Evolutionary conservation across 2,888 invertebrate species (phyloP), one percentile per base, ranked within the genome.

Genomic region (Xanthorhoe designata): DNA sequence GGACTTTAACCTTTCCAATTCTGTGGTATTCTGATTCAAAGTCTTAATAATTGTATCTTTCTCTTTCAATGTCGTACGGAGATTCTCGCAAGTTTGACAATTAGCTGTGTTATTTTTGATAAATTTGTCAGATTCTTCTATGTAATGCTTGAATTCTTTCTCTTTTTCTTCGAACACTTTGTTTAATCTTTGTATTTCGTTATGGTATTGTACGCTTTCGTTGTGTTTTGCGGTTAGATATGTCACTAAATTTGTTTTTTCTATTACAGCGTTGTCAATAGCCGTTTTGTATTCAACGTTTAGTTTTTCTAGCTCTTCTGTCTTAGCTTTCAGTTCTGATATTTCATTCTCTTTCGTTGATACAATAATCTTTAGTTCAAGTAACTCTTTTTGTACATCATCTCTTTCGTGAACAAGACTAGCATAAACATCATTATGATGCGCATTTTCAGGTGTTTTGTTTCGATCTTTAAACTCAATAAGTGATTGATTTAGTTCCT

Each of bases 161-260:
- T 78, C 86, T 76, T 94, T 94, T 70, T 95, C 94, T 24, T 94
- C 79, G 9, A 96, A 74, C 0, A 95, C 88, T 66, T 95, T 94
- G 64, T 95, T 95, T 51, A 98, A 86, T 32, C 97, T 94, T 83
- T 98, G 97, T 66, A 98, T 96, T 92, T 98, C 98, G 35, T 93
- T 94, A 79, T 98, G 97, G 84, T 98, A 98, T 69, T 96, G 95
- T 32, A 97, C 87, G 81, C 96, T 97, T 89, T 98, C 98, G 66
- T 96, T 95, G 79, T 98, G 98, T 87, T 98, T 98, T 64, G 96
- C 92, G 78, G 96, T 97, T 0, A 98, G 90, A 10, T 96, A 90
- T 71, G 94, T 95, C 15, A 96, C 95, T n/a, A 97, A 88, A 78
- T 97, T 95, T 51, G 95, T 94, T 80, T 96, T 96, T 76, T 96